Base-by-base conservation (phyloP, 2,113 vertebrate genomes). In the Notarius lentiginosus region DNA sequence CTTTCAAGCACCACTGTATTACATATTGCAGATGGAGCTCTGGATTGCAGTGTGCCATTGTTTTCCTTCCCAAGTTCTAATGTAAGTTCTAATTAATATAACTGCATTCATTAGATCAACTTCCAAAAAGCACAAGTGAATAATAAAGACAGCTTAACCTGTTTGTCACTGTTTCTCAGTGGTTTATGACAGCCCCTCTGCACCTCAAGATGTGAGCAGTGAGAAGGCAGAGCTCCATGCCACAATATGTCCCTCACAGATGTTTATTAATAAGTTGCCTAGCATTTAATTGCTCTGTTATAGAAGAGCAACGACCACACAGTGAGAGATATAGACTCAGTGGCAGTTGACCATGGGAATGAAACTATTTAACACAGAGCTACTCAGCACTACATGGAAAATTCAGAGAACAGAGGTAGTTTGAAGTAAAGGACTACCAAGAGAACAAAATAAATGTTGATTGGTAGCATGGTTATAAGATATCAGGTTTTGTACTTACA, bases 221-320 rank as follows among this genome's bases (percentile, higher is more conserved):
- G 81, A 86, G 79, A 72, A 90, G 84, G 80, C 84, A 82, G 58
- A 85, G 87, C 85, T 76, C 61, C 41, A 66, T 83, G 85, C 60
- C 73, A 82, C 56, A 85, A 72, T 72, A 73, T 81, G 73, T 68
- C 63, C 81, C 86, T 86, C 84, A 84, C 88, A 87, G 89, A 90
- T 91, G 89, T 91, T 89, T 92, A 89, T 92, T 91, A 91, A 92
- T 90, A 88, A 88, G 89, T 82, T 90, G 82, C 87, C 85, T 91
- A 84, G 82, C 79, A 76, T 91, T 90, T 92, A 91, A 92, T 92
- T 90, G 90, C 87, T 86, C 90, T 87, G 84, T 92, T 91, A 88
- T 79, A 63, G 86, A 84, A 88, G 63, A 79, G 61, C 68, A 83
- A 85, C 82, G 86, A 75, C 81, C 82, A 86, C 85, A 88, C 86